Base-by-base conservation (phyloP, 2,888 invertebrate species). In the Thecocarcelia acutangulata region DNA sequence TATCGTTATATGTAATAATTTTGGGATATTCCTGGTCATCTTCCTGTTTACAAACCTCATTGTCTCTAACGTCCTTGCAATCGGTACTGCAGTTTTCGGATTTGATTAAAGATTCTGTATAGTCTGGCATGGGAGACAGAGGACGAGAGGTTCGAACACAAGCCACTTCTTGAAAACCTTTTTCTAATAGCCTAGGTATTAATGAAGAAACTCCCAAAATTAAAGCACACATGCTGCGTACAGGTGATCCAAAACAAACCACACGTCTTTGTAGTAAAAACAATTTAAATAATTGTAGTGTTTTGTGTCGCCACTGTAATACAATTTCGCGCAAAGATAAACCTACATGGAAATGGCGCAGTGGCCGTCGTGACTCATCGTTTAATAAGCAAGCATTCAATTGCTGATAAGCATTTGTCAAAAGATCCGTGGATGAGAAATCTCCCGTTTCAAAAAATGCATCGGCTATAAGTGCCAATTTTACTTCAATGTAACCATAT, bases 371-470 rank as follows among this genome's bases (percentile, higher is more conserved):
- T 84, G 92, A 91, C 87, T 93, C 93, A 87, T 92, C 92, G 86
- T 92, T 92, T 78, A 88, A 61, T 33, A 91, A 83, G 87, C 97
- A 97, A 77, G 95, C 94, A 90, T 97, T 97, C 54, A 99, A 92
- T 91, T 98, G 97, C 86, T 95, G 94, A 91, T 95, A 98, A 59
- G 98, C 98, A 89, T 98, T 97, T 87, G 97, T 95, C 74, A 99
- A 92, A 46, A 97, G 92, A 13, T 96, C 94, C 3, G 96, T 96
- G 91, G 96, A 95, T 84, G 96, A 95, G 89, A 97, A 97, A 91
- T 97, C 97, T 19, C 96, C 97, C 90, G 98, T 97, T 75, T 98
- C 95, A 91, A 99, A 99, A 92, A 98, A 99, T 0, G 98, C 98
- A 89, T 97, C 95, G 0, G 99, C 99, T 80, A 99, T 98, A 9